Percentiles rank a stretch among this genome's conserved stretches.
These are phyloP conservation scores for Rhamnusium bicolor DNA, from an alignment of 2,888 invertebrate species.

Conservation along the genomic window DNA sequence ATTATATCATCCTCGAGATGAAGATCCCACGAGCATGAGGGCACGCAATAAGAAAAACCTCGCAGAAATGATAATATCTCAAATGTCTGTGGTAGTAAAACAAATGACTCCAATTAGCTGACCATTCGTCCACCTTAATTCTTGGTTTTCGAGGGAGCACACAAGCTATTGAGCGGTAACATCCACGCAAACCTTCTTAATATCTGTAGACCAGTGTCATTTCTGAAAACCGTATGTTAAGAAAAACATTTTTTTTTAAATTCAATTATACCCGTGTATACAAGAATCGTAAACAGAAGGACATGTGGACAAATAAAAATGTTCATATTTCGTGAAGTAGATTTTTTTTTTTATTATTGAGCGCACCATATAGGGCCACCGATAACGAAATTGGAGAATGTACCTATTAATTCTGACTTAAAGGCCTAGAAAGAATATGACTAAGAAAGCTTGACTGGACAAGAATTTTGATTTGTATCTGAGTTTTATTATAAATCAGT, in stretches of 20 bases:
- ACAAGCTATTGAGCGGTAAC: slow-evolving; percentile 14
- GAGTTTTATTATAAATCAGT: no score
- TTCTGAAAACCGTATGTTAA: background rate
- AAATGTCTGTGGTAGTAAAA: slow-evolving; percentile 61
- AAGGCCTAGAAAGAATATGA: no score
- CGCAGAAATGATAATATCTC: slow-evolving; percentile 57
- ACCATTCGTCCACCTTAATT: slow-evolving; percentile 67
- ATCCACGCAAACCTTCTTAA: background rate
- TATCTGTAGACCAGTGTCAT: slow-evolving; percentile 18
- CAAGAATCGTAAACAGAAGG: background rate
- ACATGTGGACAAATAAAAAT: no score
- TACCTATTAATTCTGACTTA: no score
- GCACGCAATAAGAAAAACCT: slow-evolving; percentile 45
- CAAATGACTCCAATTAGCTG: slow-evolving; percentile 67
- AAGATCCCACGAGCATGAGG: slow-evolving; percentile 33
- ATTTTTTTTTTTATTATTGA: no score
- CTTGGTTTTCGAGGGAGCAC: slow-evolving; percentile 31
- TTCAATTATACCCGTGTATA: background rate
- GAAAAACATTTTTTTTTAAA: background rate
- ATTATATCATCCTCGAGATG: slow-evolving; percentile 22
- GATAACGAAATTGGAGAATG: no score
- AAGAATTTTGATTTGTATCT: no score
- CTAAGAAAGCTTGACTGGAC: no score
- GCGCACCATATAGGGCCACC: no score
- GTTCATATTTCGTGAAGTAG: no score